Evolutionary conservation across 2,113 vertebrate genomes (phyloP).

Genomic region (Coptodon rendalli): DNA sequence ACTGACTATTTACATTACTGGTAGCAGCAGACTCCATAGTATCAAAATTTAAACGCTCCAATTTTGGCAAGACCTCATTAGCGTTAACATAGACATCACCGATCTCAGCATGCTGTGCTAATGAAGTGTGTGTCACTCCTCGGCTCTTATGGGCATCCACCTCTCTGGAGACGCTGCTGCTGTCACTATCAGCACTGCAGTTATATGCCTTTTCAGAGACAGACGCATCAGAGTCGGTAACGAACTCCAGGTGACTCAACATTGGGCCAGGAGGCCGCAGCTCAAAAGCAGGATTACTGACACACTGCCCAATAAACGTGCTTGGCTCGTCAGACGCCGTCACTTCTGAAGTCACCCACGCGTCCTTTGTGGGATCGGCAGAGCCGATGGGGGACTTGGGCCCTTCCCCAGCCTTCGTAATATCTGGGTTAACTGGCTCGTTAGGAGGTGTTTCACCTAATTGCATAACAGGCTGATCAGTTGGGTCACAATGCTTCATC

Average conservation of each 20-base stretch:
- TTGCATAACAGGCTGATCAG: neutral
- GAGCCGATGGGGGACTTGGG: neutral
- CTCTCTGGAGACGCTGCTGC: neutral
- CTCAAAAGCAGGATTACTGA: conserved; percentile 28
- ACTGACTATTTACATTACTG: neutral
- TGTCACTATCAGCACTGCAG: conserved; percentile 2
- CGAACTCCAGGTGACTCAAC: conserved; percentile 65
- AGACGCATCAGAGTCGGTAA: conserved; percentile 48
- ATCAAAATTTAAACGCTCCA: neutral
- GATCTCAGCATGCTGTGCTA: neutral
- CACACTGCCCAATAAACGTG: conserved; percentile 12
- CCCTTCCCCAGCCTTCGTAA: neutral
- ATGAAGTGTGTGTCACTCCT: conserved; percentile 4
- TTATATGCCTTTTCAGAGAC: conserved; percentile 22
- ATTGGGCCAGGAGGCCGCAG: conserved; percentile 53
- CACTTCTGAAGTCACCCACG: neutral
- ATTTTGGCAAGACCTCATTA: neutral
- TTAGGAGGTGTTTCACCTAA: conserved; percentile 2
- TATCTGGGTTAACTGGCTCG: neutral
- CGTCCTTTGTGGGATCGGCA: neutral
- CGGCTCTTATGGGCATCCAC: neutral
- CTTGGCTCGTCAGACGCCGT: neutral
- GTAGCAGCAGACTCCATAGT: neutral
- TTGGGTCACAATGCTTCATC: neutral
- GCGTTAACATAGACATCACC: neutral